Conservation (phyloP, 2,797 vertebrate genomes). For the Acridotheres tristis region DNA sequence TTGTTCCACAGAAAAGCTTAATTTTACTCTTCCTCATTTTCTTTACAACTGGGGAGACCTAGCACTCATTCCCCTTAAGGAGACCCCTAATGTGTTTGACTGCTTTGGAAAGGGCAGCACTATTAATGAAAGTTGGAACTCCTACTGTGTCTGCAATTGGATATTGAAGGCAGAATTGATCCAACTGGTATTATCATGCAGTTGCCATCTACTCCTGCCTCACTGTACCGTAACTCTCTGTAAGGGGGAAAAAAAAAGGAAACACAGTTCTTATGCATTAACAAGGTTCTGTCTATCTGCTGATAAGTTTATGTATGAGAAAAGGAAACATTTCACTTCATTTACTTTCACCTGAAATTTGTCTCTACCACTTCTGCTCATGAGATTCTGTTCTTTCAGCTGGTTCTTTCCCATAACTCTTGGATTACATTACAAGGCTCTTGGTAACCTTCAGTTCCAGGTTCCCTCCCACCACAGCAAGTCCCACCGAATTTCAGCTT, state of each 20-base stretch:
- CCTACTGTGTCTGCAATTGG: background rate
- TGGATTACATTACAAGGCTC: background rate
- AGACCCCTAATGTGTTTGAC: background rate
- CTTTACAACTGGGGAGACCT: background rate
- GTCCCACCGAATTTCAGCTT: background rate
- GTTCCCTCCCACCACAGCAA: background rate
- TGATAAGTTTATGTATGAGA: background rate
- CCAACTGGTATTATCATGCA: background rate
- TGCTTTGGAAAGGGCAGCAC: background rate
- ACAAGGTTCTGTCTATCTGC: background rate
- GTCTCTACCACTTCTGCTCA: background rate
- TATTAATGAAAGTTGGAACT: background rate
- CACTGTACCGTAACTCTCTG: background rate
- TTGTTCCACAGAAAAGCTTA: background rate
- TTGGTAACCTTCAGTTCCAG: background rate
- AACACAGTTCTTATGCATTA: background rate
- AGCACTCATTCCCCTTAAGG: background rate
- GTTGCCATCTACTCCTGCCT: background rate
- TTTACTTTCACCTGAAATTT: background rate
- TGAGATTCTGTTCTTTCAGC: background rate
- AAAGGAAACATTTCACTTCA: background rate
- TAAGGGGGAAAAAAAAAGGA: background rate
- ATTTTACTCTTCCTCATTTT: background rate
- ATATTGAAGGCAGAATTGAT: background rate
- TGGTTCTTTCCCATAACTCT: background rate